These are phyloP conservation scores for Leptarthrus brevirostris DNA, from an alignment of 2,888 invertebrate genomes.

Conservation along the genomic window DNA sequence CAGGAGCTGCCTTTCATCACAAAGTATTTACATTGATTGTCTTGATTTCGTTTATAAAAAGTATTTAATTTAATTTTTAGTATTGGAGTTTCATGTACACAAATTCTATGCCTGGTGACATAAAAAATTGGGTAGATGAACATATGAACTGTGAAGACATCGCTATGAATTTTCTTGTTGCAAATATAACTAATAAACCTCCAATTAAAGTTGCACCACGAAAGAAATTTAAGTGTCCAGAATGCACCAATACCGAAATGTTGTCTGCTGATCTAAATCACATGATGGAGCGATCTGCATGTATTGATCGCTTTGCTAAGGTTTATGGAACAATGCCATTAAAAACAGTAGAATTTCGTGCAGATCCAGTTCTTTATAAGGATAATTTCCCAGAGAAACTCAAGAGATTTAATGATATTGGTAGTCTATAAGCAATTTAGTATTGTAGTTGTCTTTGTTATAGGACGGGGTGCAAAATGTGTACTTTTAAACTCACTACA, in stretches of 20 bases:
- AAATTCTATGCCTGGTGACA: slow-evolving; percentile 84
- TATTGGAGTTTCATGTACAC: slow-evolving; percentile 96
- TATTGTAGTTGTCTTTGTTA: background rate
- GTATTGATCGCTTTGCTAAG: slow-evolving; percentile 82
- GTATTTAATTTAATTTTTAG: slow-evolving; percentile 61
- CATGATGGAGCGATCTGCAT: slow-evolving; percentile 92
- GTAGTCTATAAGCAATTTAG: slow-evolving; percentile 75
- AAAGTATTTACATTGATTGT: no score
- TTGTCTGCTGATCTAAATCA: slow-evolving; percentile 91
- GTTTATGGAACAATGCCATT: slow-evolving; percentile 91
- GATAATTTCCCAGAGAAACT: slow-evolving; percentile 87
- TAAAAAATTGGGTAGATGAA: slow-evolving; percentile 91
- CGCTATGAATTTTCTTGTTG: slow-evolving; percentile 97
- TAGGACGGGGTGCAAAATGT: background rate
- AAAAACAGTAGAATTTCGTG: slow-evolving; percentile 89
- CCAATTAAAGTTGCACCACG: slow-evolving; percentile 95
- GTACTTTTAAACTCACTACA: slow-evolving; percentile 15
- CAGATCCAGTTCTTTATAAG: slow-evolving; percentile 93
- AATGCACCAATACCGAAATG: slow-evolving; percentile 94
- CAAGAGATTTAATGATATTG: slow-evolving; percentile 89
- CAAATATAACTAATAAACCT: slow-evolving; percentile 92
- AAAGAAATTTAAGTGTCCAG: slow-evolving; percentile 97
- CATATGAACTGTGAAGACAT: slow-evolving; percentile 99
- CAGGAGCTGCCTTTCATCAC: slow-evolving; percentile 97
- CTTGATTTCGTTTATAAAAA: no score